Evolutionary conservation across 2,113 vertebrate genomes (phyloP).

Genomic region (Grammomys dolichurus): DNA sequence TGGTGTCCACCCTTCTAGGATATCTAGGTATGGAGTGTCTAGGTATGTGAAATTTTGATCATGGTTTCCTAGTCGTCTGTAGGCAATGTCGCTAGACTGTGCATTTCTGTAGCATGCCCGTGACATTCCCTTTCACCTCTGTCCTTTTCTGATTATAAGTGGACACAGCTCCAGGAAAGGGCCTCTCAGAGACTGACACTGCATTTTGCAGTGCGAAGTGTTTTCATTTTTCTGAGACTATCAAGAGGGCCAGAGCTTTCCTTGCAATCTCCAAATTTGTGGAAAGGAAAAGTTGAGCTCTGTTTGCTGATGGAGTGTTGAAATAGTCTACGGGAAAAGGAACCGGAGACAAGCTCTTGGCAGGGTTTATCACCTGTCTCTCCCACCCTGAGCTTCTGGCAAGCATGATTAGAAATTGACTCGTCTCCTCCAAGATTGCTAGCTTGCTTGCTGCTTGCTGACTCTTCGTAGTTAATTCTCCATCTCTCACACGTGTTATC

Average conservation of each 20-base stretch:
- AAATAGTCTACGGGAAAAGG: constrained; percentile 78
- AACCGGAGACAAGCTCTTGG: constrained; percentile 82
- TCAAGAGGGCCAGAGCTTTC: constrained; percentile 42
- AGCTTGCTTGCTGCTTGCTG: constrained; percentile 63
- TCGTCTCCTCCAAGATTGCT: constrained; percentile 70
- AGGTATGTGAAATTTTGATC: neutral
- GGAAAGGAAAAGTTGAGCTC: constrained; percentile 68
- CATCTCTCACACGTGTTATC: constrained; percentile 67
- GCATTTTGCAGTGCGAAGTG: neutral
- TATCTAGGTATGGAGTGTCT: neutral
- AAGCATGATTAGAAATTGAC: constrained; percentile 78
- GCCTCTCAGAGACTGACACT: neutral
- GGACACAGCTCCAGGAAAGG: neutral
- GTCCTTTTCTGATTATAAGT: neutral
- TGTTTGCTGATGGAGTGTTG: constrained; percentile 65
- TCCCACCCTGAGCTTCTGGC: constrained; percentile 78
- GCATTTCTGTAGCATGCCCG: neutral
- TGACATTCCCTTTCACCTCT: neutral
- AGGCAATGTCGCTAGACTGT: neutral
- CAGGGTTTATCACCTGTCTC: constrained; percentile 69
- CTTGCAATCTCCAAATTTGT: neutral
- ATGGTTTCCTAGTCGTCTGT: neutral
- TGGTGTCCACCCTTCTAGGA: neutral
- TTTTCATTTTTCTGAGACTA: constrained; percentile 54
- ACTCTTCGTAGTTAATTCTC: constrained; percentile 59